phyloP scores from a whole-genome alignment of 2,113 vertebrate species.

The Carollia perspicillata region DNA sequence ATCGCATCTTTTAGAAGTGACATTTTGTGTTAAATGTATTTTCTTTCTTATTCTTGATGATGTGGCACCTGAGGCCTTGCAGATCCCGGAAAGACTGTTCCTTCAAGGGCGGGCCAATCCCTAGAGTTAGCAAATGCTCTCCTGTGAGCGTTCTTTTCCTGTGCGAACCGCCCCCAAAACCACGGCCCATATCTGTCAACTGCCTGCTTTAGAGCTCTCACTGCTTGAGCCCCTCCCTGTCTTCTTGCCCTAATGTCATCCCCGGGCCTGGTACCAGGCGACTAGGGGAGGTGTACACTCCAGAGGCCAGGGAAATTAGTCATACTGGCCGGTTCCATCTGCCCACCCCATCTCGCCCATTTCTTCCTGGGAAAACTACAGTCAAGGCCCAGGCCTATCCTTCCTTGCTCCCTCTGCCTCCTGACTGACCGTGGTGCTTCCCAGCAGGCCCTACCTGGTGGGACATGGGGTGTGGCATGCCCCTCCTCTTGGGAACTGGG shows the following conservation, averaged over 20 bases:
- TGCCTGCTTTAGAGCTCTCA: background rate
- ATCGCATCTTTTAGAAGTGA: background rate
- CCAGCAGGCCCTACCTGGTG: accelerated
- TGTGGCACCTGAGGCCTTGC: background rate
- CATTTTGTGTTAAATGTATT: background rate
- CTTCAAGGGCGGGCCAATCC: background rate
- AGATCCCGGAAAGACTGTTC: background rate
- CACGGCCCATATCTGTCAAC: background rate
- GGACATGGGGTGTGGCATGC: no score
- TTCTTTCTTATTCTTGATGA: background rate
- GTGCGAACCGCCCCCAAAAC: background rate
- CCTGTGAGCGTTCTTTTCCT: background rate
- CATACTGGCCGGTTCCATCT: background rate
- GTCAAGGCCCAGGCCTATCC: background rate
- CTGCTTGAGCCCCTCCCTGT: accelerated
- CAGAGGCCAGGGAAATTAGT: background rate
- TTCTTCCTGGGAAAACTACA: background rate
- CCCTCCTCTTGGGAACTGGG: background rate
- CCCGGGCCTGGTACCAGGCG: background rate
- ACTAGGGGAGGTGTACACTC: background rate
- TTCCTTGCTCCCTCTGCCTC: background rate
- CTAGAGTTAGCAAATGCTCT: background rate
- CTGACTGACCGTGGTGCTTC: background rate
- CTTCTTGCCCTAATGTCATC: background rate
- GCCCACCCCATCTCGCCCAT: no score